Percentiles rank a stretch among this genome's conserved stretches.
Evolutionary conservation across 2,113 vertebrate species (phyloP).

Genomic region (Artemisiospiza belli): DNA sequence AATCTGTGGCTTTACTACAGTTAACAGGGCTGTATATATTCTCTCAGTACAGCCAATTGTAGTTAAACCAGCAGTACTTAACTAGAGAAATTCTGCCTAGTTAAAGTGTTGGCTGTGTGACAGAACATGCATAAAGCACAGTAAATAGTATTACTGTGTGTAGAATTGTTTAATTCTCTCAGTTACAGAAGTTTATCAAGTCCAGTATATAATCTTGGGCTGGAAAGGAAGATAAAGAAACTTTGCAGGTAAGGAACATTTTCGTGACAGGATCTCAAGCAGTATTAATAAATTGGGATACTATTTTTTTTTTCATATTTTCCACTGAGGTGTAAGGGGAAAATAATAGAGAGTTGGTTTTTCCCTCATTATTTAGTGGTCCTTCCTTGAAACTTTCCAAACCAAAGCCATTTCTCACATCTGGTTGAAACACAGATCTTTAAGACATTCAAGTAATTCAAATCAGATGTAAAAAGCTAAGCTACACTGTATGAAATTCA

Average conservation of each 20-base stretch:
- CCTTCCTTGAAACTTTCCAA: constrained; percentile 47
- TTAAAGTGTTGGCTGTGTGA: neutral
- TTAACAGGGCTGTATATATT: neutral
- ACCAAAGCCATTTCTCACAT: constrained; percentile 57
- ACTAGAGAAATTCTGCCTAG: constrained; percentile 2
- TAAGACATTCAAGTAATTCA: constrained; percentile 63
- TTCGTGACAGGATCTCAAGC: neutral
- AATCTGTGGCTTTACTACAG: neutral
- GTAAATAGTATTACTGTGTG: neutral
- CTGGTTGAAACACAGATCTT: constrained; percentile 53
- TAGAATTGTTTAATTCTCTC: neutral
- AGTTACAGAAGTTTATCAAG: neutral
- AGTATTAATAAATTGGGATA: neutral
- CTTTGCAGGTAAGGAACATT: neutral
- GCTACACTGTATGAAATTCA: constrained; percentile 56
- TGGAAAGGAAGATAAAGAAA: neutral
- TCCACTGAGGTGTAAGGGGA: neutral
- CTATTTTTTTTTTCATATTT: neutral
- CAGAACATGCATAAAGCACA: neutral
- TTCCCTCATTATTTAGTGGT: constrained; percentile 50
- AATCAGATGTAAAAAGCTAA: constrained; percentile 64
- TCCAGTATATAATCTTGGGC: neutral
- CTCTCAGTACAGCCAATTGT: neutral
- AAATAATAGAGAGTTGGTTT: neutral
- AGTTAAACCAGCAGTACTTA: neutral